Evolutionary conservation across 2,113 vertebrate species (phyloP).

Genomic region (Notechis scutatus): DNA sequence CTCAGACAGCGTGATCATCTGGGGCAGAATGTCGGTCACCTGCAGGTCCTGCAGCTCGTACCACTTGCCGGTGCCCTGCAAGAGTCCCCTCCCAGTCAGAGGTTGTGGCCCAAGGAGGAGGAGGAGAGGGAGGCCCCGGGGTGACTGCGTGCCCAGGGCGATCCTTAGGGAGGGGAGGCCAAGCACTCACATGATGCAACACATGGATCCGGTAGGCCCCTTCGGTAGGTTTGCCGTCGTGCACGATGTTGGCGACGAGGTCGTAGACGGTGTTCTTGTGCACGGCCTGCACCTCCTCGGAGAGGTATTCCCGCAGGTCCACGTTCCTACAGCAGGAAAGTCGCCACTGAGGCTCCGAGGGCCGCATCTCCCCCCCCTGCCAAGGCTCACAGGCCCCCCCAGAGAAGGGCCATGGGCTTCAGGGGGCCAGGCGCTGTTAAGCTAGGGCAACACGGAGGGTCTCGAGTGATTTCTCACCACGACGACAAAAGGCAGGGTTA

Average conservation of each 20-base stretch:
- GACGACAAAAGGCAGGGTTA: background rate
- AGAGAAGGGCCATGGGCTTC: background rate
- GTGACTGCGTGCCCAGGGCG: background rate
- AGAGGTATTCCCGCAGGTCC: constrained; percentile 89
- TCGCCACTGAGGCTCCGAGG: fast-evolving
- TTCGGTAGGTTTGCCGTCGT: constrained; percentile 89
- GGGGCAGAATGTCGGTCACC: constrained; percentile 92
- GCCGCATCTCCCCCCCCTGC: too few species aligned
- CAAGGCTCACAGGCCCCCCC: background rate
- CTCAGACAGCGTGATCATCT: constrained; percentile 97
- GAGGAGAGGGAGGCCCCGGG: background rate
- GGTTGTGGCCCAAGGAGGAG: fast-evolving
- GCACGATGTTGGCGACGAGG: constrained; percentile 90
- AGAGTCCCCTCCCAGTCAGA: fast-evolving
- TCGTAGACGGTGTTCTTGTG: constrained; percentile 90
- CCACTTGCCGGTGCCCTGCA: constrained; percentile 94
- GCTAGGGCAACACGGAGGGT: background rate
- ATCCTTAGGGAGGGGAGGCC: fast-evolving
- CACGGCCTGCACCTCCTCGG: constrained; percentile 84
- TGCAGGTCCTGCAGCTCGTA: constrained; percentile 97
- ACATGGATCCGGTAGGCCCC: constrained; percentile 95
- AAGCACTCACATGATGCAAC: constrained; percentile 85
- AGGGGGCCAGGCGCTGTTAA: background rate
- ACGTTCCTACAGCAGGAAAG: constrained; percentile 61
- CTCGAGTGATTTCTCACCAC: background rate